Conservation (phyloP, 2,888 invertebrate genomes). For the Tanypteryx hageni region DNA sequence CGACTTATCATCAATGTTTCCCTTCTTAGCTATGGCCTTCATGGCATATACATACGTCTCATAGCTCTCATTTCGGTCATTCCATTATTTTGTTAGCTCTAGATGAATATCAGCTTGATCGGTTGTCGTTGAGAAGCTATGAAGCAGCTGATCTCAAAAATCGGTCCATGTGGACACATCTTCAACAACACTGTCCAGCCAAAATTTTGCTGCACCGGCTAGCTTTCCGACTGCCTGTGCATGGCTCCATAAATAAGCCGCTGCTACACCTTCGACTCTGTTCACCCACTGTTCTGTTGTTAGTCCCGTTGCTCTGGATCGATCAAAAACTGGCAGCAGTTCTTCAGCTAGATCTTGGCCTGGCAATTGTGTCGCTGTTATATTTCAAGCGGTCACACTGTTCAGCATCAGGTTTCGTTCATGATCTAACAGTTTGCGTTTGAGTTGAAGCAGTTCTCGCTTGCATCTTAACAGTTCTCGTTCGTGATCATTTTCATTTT, state of each 20-base stretch:
- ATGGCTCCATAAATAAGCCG: neutral
- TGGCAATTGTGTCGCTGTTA: neutral
- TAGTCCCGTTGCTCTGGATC: no score
- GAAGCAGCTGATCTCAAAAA: neutral
- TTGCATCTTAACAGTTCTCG: no score
- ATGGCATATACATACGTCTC: neutral
- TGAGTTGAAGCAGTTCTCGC: no score
- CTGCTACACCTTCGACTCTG: no score
- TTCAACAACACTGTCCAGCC: neutral
- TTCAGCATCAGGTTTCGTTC: neutral
- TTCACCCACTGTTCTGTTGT: neutral
- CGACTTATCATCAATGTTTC: neutral
- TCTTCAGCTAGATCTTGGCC: neutral
- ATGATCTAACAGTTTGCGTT: neutral
- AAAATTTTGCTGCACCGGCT: neutral
- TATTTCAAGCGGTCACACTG: neutral
- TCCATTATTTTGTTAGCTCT: neutral
- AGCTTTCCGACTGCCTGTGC: neutral
- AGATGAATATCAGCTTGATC: neutral
- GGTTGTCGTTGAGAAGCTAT: neutral
- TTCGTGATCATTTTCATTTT: no score
- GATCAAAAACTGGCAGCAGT: neutral
- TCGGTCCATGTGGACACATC: neutral
- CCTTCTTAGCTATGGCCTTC: neutral
- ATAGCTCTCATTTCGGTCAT: neutral